phyloP scores from a whole-genome alignment of 2,797 vertebrate species.

The Hippocampus kuda region DNA sequence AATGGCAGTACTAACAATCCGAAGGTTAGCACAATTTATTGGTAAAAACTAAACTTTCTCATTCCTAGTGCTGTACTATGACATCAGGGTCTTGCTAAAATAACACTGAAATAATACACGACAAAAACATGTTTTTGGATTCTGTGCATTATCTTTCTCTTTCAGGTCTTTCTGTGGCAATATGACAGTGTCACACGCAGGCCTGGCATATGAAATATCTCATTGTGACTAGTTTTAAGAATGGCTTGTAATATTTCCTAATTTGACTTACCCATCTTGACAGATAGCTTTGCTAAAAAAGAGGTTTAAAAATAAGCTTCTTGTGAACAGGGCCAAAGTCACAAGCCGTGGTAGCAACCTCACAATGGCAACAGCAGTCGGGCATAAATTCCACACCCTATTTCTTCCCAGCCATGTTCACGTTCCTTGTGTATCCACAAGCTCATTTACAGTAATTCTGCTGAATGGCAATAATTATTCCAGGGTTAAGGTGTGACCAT shows the following conservation, averaged over 20 bases:
- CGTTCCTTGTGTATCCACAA: not conserved
- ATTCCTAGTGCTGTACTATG: no score
- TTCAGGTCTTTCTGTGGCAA: no score
- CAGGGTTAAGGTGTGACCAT: not conserved
- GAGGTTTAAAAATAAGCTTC: not conserved
- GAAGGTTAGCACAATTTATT: no score
- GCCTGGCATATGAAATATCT: not conserved
- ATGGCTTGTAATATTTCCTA: not conserved
- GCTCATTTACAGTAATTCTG: not conserved
- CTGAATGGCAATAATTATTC: not conserved
- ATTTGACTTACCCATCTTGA: not conserved
- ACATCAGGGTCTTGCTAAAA: no score
- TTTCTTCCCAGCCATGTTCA: not conserved
- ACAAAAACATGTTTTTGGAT: not conserved
- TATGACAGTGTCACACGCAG: no score
- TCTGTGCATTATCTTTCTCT: no score
- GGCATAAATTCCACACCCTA: not conserved
- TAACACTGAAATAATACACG: no score
- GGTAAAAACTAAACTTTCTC: no score
- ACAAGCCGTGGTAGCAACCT: slow-evolving; percentile 32
- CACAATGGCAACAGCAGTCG: slow-evolving; percentile 37
- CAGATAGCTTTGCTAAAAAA: not conserved
- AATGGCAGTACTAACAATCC: no score
- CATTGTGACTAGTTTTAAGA: not conserved
- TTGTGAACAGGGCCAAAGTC: slow-evolving; percentile 13